phyloP scores from a whole-genome alignment of 2,113 vertebrate genomes.

The Arizona elegans region DNA sequence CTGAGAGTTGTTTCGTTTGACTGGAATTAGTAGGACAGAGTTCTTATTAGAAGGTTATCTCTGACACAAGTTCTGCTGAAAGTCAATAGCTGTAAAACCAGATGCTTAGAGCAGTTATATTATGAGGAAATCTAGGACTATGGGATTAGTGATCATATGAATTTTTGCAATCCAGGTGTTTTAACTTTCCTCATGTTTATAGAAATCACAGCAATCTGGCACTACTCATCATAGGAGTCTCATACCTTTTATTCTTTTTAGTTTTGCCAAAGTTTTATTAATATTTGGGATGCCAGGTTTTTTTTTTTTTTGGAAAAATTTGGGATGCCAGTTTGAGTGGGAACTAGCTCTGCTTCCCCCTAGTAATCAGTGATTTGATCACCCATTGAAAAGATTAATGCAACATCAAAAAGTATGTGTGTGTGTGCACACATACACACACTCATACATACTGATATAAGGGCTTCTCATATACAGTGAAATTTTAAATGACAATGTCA shows the following conservation, averaged over 20 bases:
- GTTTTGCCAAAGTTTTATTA: not conserved
- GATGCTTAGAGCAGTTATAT: not conserved
- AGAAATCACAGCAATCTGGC: not conserved
- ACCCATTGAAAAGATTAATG: not conserved
- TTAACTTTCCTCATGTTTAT: not conserved
- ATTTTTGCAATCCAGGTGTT: not conserved
- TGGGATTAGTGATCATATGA: not conserved
- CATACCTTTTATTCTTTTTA: not conserved
- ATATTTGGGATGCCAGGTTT: not conserved
- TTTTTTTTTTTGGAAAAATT: too few relatives aligned
- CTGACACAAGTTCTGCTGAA: not conserved
- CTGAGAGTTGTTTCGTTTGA: not conserved
- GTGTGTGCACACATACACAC: too few relatives aligned
- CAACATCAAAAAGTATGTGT: not conserved
- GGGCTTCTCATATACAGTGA: not conserved
- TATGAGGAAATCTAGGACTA: not conserved
- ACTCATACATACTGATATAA: not conserved
- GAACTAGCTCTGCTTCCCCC: not conserved
- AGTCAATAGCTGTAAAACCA: not conserved
- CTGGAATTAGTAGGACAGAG: not conserved
- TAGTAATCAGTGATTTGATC: not conserved
- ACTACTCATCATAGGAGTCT: not conserved
- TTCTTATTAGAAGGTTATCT: not conserved
- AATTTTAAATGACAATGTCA: not conserved
- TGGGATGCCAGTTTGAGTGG: not conserved